phyloP scores from a whole-genome alignment of 2,888 invertebrate genomes.

The Drosophila acutilabella region DNA sequence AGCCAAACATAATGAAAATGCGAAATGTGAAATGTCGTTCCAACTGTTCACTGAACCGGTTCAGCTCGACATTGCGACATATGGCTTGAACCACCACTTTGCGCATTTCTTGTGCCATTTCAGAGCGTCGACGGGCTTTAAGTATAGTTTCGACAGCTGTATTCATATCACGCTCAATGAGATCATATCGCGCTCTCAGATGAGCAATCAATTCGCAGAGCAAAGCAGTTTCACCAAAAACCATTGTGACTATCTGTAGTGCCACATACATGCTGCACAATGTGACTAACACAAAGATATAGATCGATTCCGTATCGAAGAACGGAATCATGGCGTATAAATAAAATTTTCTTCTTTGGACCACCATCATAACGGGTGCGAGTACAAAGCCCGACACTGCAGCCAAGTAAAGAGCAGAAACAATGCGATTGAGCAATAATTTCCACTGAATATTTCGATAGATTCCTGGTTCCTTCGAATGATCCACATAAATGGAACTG shows the following conservation, averaged over 20 bases:
- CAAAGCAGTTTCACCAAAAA: slow-evolving; percentile 71
- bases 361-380: slow-evolving; percentile 49
- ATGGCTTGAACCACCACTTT: slow-evolving; percentile 52
- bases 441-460: slow-evolving; percentile 53
- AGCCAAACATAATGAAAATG: slow-evolving; percentile 75
- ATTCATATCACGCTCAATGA: slow-evolving; percentile 66
- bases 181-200: slow-evolving; percentile 70
- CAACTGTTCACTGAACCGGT: slow-evolving; percentile 66
- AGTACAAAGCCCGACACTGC: slow-evolving; percentile 52
- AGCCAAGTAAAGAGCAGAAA: slow-evolving; percentile 57
- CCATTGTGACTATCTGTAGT: slow-evolving; percentile 53
- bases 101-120: slow-evolving; percentile 61
- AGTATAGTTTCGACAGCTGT: slow-evolving; percentile 48
- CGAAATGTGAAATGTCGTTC: slow-evolving; percentile 71
- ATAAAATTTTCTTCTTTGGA: slow-evolving; percentile 35
- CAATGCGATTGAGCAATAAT: slow-evolving; percentile 52
- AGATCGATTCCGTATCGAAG: slow-evolving; percentile 50
- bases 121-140: slow-evolving; percentile 5
- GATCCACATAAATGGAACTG: slow-evolving; percentile 68
- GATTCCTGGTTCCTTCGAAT: slow-evolving; percentile 41
- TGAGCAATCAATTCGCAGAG: slow-evolving; percentile 71
- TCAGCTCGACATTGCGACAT: slow-evolving; percentile 58
- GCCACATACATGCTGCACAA: slow-evolving; percentile 68
- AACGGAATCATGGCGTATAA: slow-evolving; percentile 65
- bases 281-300: slow-evolving; percentile 58